Conservation (phyloP, 2,797 vertebrate species). For the Sebastes ruberrimus region DNA sequence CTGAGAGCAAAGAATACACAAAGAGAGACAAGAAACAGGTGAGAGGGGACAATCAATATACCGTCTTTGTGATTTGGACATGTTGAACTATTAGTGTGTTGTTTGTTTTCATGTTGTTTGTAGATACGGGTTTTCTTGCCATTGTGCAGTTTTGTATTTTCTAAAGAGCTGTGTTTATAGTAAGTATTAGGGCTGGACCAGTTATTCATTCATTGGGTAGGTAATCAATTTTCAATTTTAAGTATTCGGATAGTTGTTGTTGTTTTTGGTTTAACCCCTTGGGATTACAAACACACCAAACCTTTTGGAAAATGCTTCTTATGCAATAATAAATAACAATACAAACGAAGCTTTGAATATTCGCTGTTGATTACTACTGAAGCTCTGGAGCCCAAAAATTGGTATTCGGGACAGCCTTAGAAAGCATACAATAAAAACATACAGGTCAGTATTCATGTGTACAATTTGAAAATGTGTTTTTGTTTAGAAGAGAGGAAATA, state of each 20-base stretch:
- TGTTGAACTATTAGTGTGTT: background rate
- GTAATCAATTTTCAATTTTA: too few species aligned
- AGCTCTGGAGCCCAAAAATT: too few species aligned
- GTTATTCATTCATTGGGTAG: too few species aligned
- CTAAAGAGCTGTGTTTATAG: background rate
- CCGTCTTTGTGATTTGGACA: background rate
- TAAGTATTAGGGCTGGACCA: background rate
- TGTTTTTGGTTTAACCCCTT: too few species aligned
- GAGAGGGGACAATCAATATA: background rate
- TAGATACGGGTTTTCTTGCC: background rate
- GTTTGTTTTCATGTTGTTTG: background rate
- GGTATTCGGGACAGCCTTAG: background rate
- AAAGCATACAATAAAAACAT: background rate
- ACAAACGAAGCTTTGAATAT: too few species aligned
- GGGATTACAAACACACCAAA: too few species aligned
- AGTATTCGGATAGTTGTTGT: too few species aligned
- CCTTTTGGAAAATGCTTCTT: too few species aligned
- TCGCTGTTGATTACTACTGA: too few species aligned
- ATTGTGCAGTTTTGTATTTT: background rate
- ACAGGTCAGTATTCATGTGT: background rate
- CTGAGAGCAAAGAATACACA: slow-evolving; percentile 73
- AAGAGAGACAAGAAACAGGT: background rate
- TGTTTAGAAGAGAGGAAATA: background rate
- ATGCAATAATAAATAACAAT: too few species aligned
- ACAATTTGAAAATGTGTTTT: background rate